phyloP scores from a whole-genome alignment of 2,888 invertebrate genomes.

The Mactromeris polynyma region DNA sequence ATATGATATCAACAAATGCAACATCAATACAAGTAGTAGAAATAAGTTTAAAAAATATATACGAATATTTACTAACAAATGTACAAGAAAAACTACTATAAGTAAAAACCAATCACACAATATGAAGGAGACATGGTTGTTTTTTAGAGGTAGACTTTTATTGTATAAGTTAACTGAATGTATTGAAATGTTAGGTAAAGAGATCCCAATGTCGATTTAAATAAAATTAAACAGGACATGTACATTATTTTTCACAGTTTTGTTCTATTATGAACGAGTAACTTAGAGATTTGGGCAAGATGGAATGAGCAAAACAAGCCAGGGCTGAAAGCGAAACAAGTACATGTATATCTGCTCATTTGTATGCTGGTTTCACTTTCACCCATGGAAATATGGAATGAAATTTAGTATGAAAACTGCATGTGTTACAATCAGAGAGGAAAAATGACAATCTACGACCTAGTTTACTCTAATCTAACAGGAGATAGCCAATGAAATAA shows the following conservation, averaged over 20 bases:
- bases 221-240: neutral
- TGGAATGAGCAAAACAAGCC: neutral
- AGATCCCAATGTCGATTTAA: neutral
- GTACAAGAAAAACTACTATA: neutral
- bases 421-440: neutral
- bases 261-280: neutral
- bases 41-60: neutral
- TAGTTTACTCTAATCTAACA: slow-evolving; percentile 13
- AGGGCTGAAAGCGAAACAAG: too few species aligned
- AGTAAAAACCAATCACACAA: neutral
- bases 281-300: neutral
- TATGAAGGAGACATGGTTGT: neutral
- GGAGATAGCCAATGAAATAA: slow-evolving; percentile 33
- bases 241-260: neutral
- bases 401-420: neutral
- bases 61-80: neutral
- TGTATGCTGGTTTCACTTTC: too few species aligned
- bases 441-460: neutral
- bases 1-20: too few species aligned
- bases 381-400: neutral
- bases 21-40: neutral
- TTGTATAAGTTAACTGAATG: neutral
- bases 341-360: too few species aligned
- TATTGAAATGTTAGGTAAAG: neutral
- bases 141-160: neutral